Evolutionary conservation across 1,140 invertebrate species (phyloP), one percentile per base, ranked within the genome.

Genomic region (Calycopis cecrops): DNA sequence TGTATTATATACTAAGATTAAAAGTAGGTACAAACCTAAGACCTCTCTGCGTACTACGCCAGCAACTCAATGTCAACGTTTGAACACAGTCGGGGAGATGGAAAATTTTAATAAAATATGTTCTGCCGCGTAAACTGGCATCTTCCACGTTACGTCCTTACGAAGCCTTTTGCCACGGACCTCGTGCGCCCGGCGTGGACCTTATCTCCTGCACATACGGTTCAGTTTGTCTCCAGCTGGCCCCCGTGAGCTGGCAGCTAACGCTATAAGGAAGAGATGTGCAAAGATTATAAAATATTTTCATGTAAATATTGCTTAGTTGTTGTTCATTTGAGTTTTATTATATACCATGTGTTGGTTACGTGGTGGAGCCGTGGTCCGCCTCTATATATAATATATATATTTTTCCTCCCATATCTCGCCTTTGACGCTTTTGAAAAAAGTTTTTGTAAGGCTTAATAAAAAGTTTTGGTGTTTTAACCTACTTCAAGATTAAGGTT

Each of bases 91-190:
- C 69, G 57, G 57, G 65, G 55, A 73, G 70, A 79, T 75, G 72
- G 73, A 75, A 76, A 76, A 75, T 76, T 79, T 73, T 76, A 79
- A 76, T 79, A 79, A 76, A 76, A 75, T 79, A 79, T 75, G 70
- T 79, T 79, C 71, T 57, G 63, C 66, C 69, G 69, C 69, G 65
- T 70, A 76, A 75, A 76, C 72, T 72, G 65, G 63, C 64, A 61
- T 76, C 68, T 69, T 60, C 48, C 62, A 62, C 71, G 65, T 72
- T 70, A 71, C 69, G 66, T 69, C 63, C 66, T 60, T 65, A 69
- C 65, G 61, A 60, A 67, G 70, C 67, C 67, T 63, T 67, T 67
- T 64, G 68, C 62, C 65, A 59, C 60, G 60, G 60, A 44, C 56
- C 21, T 44, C 10, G 51, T 28, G 44, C 35, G 21, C 52, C 16